A percentile compares a stretch with the other conserved stretches of the same genome.
Conservation (phyloP, 2,797 vertebrate genomes). For the Cyclopterus lumpus region DNA sequence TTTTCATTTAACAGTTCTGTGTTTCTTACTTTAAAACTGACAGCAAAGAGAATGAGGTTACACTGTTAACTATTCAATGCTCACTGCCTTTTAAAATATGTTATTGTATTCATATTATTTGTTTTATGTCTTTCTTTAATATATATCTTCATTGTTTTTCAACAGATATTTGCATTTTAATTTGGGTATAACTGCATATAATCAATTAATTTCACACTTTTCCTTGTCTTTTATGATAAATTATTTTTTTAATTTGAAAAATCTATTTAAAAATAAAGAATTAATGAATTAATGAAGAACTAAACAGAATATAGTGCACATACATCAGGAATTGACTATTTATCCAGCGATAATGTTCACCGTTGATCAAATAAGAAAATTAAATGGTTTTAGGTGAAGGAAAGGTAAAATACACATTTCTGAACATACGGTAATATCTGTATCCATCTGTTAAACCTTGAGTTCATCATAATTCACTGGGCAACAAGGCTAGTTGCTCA, state of each 20-base stretch:
- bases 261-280: background rate
- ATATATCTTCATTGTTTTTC: background rate
- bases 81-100: background rate
- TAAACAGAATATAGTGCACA: background rate
- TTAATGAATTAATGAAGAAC: background rate
- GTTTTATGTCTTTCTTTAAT: background rate
- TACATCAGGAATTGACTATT: background rate
- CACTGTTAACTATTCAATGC: background rate
- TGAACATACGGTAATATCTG: conserved; percentile 9
- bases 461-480: conserved; percentile 52
- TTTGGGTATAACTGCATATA: background rate
- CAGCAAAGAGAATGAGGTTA: conserved; percentile 17
- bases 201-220: background rate
- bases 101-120: conserved; percentile 1
- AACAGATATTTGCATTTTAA: conserved; percentile 7
- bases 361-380: conserved; percentile 17
- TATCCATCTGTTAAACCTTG: conserved; percentile 27
- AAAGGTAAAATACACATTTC: background rate
- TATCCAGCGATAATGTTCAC: background rate
- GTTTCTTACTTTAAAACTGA: conserved; percentile 5
- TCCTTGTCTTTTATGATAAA: background rate
- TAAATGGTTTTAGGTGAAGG: background rate
- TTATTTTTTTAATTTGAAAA: background rate
- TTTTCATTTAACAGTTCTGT: conserved; percentile 29
- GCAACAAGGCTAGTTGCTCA: conserved; percentile 45